Conservation (phyloP, 2,797 vertebrate genomes). For the Hylomyscus alleni region DNA sequence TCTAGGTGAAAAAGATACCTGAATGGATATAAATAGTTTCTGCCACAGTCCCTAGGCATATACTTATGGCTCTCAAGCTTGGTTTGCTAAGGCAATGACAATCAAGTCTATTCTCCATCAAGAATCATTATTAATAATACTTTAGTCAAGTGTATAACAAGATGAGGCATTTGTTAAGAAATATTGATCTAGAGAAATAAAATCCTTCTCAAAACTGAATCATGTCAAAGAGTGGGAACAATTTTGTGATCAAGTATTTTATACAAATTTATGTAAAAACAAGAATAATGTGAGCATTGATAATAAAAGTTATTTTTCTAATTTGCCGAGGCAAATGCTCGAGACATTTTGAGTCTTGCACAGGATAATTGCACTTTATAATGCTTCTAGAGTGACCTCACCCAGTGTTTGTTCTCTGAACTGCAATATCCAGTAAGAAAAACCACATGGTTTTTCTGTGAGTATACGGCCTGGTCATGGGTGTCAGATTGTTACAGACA, state of each 20-base stretch:
- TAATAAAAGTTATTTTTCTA: neutral
- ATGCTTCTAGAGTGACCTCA: neutral
- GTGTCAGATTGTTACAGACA: neutral
- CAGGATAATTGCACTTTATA: neutral
- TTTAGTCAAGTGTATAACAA: neutral
- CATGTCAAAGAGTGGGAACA: neutral
- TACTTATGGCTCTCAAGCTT: neutral
- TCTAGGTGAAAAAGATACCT: neutral
- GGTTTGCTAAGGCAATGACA: neutral
- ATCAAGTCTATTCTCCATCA: rapidly evolving
- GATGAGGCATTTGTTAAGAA: neutral
- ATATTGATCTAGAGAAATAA: neutral
- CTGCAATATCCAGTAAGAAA: neutral
- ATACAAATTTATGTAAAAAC: neutral
- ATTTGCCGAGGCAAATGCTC: neutral
- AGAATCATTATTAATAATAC: neutral
- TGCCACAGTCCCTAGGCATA: neutral
- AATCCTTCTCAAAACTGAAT: neutral
- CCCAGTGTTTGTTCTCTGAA: neutral
- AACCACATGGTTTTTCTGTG: neutral
- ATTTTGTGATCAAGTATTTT: neutral
- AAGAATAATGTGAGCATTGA: neutral
- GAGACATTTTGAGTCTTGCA: neutral
- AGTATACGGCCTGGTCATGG: neutral
- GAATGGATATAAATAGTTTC: neutral